Percentiles rank a stretch among this genome's conserved stretches.
These are phyloP conservation scores for Murina feae DNA, from an alignment of 2,113 vertebrate species.

Conservation along the genomic window DNA sequence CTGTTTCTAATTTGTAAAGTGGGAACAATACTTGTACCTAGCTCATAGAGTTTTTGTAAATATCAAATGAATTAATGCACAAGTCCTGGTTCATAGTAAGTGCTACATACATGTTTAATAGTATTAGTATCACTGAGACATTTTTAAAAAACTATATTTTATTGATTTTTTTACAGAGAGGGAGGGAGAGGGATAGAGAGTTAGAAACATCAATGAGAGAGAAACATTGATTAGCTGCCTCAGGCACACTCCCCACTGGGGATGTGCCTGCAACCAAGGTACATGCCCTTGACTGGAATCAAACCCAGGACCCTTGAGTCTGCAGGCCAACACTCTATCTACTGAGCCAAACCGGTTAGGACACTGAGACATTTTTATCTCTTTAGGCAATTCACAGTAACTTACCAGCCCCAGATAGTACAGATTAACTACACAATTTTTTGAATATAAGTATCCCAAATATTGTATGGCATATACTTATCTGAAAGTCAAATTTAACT, in stretches of 20 bases:
- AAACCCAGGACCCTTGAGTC: no score
- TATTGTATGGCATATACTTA: not conserved
- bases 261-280: no score
- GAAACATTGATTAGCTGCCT: no score
- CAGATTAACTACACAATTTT: not conserved
- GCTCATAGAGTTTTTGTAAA: not conserved
- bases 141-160: no score
- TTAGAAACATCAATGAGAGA: no score
- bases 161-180: no score
- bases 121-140: not conserved
- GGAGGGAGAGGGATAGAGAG: no score
- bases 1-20: not conserved
- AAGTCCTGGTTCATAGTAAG: not conserved
- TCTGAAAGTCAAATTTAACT: conserved; percentile 4
- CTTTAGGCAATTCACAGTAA: not conserved
- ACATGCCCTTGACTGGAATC: no score
- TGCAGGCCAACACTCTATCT: no score
- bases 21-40: not conserved
- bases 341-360: no score
- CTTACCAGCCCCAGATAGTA: not conserved
- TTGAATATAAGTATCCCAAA: not conserved
- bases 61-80: not conserved
- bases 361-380: not conserved
- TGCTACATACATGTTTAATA: not conserved
- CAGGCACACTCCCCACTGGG: no score